phyloP scores from a whole-genome alignment of 2,888 invertebrate genomes.

The Falcaria lacertinaria region DNA sequence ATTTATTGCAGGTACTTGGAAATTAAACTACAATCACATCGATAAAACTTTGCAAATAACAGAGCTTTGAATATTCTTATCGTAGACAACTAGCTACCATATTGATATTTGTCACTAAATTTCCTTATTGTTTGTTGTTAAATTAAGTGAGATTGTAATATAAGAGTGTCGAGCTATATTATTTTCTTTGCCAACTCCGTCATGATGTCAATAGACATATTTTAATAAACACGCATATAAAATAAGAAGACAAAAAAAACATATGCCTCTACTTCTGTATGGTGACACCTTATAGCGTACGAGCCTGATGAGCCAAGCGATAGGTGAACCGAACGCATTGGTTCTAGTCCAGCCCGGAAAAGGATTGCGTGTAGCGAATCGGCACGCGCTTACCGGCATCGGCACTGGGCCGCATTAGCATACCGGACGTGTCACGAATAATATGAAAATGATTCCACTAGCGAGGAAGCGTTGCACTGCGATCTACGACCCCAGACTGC shows the following conservation, averaged over 20 bases:
- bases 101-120: too few species aligned
- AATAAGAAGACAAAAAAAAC: too few species aligned
- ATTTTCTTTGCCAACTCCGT: too few species aligned
- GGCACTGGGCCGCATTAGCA: constrained; percentile 57
- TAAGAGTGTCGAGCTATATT: too few species aligned
- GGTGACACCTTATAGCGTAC: not conserved
- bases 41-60: too few species aligned
- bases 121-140: too few species aligned
- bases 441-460: constrained; percentile 66
- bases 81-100: too few species aligned
- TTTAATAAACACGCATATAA: too few species aligned
- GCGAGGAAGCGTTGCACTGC: constrained; percentile 36
- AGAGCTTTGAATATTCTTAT: too few species aligned
- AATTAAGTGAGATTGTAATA: too few species aligned
- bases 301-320: constrained; percentile 33
- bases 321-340: constrained; percentile 35
- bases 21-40: not conserved
- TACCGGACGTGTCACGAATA: constrained; percentile 75
- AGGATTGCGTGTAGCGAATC: constrained; percentile 29
- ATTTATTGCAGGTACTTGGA: not conserved
- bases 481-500: constrained; percentile 36
- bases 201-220: too few species aligned
- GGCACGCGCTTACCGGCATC: constrained; percentile 17
- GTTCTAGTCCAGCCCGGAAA: constrained; percentile 29
- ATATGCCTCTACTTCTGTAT: too few species aligned